Evolutionary conservation across 2,888 invertebrate species (phyloP), one percentile per base, ranked within the genome.

Genomic region (Caradrina clavipalpis): DNA sequence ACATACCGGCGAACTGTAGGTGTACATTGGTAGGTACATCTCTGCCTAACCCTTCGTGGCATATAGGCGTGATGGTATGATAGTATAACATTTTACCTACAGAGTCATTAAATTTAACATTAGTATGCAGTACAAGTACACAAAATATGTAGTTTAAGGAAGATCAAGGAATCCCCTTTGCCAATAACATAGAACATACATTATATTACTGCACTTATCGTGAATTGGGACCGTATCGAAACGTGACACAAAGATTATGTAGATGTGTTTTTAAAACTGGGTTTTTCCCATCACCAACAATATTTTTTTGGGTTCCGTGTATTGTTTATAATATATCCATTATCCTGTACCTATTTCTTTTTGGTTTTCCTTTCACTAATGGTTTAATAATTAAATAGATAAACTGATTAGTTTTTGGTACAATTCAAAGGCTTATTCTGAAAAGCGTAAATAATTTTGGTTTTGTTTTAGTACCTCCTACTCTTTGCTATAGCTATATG

Each of bases 181-280:
- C 69, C 55, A 15, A 45, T 26, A 42, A 8, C 8, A 26, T 5
- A 42, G 2, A n/a, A 62, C 15, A 31, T 17, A 21, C 1, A n/a
- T n/a, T n/a, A 26, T 13, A 1, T 15, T 39, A 19, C 6, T 22
- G 11, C 1, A 19, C 17, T 26, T 50, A 50, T 63, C 35, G 15
- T 7, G n/a, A 62, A 62, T 17, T 26, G 4, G 45, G 4, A 13
- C 19, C 0, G 4, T 35, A 56, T 35, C 22, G 11, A 51, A 56
- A 39, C 63, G 62, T 71, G 50, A 71, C 13, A 35, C 1, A 7
- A 5, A 57, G 13, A 64, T 64, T 65, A 35, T 17, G 17, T 22
- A 0, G n/a, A 22, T 66, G 22, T 39, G 45, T 73, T 73, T 15
- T 42, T 19, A 58, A 60, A 66, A n/a, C 5, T 60, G 60, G 73